Conservation (phyloP, 2,113 vertebrate genomes). For the Melanocharis versteri region DNA sequence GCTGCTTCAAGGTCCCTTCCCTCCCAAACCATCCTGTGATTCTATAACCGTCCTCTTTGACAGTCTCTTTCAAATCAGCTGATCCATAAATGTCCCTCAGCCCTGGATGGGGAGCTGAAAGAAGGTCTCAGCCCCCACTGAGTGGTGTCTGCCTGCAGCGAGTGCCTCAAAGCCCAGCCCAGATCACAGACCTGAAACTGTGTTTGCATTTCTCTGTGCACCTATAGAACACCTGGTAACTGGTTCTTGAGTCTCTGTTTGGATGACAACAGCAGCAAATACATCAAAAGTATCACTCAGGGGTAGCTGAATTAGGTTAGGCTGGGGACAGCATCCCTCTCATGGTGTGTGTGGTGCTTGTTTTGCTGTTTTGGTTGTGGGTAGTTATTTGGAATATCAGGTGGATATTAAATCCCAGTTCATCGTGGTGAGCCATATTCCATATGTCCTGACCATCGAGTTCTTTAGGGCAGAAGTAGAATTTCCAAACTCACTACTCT, state of each 20-base stretch:
- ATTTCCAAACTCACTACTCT: neutral
- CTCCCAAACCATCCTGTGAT: neutral
- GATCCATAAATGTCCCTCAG: no score
- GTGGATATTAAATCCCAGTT: neutral
- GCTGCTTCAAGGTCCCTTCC: accelerated
- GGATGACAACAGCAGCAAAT: neutral
- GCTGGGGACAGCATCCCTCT: neutral
- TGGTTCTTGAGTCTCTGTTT: neutral
- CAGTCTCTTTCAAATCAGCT: no score
- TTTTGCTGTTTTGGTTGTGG: neutral
- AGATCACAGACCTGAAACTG: no score
- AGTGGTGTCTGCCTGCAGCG: no score
- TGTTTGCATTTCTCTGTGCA: neutral
- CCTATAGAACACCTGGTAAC: accelerated
- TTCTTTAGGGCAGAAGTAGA: neutral
- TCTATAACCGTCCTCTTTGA: no score
- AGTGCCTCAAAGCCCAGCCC: no score
- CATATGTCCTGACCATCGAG: accelerated
- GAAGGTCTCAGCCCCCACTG: no score
- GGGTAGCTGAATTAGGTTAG: neutral
- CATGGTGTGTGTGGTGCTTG: accelerated
- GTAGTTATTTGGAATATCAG: neutral
- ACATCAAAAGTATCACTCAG: accelerated
- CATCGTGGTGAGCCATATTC: neutral
- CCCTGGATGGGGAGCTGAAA: no score